Evolutionary conservation across 2,797 vertebrate genomes (phyloP), one percentile per base, ranked within the genome.

Genomic region (Tadarida brasiliensis): DNA sequence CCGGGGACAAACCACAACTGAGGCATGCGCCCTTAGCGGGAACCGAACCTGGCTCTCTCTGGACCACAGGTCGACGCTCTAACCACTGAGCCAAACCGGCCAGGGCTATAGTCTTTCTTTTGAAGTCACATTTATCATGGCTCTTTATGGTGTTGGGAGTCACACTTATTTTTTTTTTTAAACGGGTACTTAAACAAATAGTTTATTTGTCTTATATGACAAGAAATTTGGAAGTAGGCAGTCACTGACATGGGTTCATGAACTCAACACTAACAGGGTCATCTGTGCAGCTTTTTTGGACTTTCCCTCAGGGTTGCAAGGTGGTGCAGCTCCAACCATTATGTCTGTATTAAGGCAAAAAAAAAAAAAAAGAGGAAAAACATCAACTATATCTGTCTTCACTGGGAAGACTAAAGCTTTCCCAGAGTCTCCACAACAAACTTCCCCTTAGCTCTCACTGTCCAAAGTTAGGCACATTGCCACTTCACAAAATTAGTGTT

Each of bases 401-500:
- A 73, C 61, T 61, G 49, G 39, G 33, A 88, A 67, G 76, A 59
- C 33, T 61, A 63, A 94, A 78, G 11, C 80, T 92, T 91, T 89
- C 59, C 22, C 17, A 65, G 51, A 73, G 49, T 47, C 35, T 22
- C 68, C n/a, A 39, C 17, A 65, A 33, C 22, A 87, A 77, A 77
- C n/a, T 51, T 87, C 28, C 33, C 35, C 22, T 85, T 92, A 30
- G 17, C 28, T 88, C 39, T 92, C 49, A 80, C 14, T 91, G 71
- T 88, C 17, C 44, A 80, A 44, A 74, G 51, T 63, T 85, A 26
- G 47, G 35, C 63, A 28, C 30, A 63, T 70, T 90, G 47, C 54
- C 56, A 15, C 20, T n/a, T 90, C 54, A 93, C 30, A 96, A 87
- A 70, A 87, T 61, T 87, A 82, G 68, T 35, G 26, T 86, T 87